Conservation (phyloP, 2,113 vertebrate genomes). For the Ictidomys tridecemlineatus region DNA sequence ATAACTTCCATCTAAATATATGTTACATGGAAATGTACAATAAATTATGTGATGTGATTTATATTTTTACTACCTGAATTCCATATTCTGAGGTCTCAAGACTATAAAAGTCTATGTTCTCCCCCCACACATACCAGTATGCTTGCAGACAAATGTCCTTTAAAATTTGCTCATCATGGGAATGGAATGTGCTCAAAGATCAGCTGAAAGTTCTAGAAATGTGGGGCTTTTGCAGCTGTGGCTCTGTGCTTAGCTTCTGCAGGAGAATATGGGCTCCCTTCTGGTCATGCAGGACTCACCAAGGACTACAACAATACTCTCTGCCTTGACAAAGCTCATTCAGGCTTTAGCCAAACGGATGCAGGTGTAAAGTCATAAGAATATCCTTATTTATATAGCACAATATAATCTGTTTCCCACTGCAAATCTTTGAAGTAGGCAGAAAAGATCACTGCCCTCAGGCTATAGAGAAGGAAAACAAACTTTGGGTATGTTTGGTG, state of each 20-base stretch:
- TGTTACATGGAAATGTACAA: neutral
- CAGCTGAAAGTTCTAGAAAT: slow-evolving; percentile 47
- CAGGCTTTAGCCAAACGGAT: neutral
- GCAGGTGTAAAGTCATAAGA: slow-evolving; percentile 10
- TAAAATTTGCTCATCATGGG: slow-evolving; percentile 41
- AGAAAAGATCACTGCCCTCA: neutral
- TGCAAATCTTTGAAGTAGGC: neutral
- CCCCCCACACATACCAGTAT: neutral
- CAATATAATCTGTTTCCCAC: neutral
- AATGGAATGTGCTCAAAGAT: slow-evolving; percentile 67
- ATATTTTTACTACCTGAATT: slow-evolving; percentile 44
- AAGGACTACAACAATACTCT: neutral
- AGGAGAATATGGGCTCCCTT: neutral
- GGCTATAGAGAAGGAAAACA: slow-evolving; percentile 16
- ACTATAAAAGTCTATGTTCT: neutral
- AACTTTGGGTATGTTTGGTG: neutral
- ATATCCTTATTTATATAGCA: slow-evolving; percentile 24
- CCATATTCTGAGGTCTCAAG: slow-evolving; percentile 44
- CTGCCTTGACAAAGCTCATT: neutral
- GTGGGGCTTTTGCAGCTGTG: slow-evolving; percentile 12
- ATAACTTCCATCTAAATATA: slow-evolving; percentile 28
- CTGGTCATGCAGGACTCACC: neutral
- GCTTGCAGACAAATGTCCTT: slow-evolving; percentile 45
- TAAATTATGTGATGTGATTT: neutral
- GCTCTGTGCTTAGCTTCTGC: neutral